These are phyloP conservation scores for Ptychobarbus kaznakovi DNA, from an alignment of 2,797 vertebrate genomes.

Conservation along the genomic window DNA sequence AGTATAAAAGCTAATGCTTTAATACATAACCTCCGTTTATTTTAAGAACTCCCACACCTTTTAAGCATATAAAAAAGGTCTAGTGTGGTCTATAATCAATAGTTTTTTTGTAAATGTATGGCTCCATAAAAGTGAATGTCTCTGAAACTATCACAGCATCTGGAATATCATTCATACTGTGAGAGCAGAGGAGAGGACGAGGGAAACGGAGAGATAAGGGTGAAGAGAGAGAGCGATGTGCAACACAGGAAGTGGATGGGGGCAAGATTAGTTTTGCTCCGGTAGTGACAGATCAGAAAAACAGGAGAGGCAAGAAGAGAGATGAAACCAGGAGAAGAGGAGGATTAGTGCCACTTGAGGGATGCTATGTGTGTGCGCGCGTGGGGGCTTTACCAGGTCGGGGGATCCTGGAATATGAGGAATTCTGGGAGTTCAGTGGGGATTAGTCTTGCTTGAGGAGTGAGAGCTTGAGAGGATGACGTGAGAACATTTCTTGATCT, in stretches of 20 bases:
- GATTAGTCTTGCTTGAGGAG: conserved; percentile 80
- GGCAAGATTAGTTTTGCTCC: conserved; percentile 80
- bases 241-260: conserved; percentile 43
- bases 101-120: background rate
- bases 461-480: conserved; percentile 72
- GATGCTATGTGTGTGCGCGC: background rate
- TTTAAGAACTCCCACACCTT: background rate
- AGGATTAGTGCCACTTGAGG: conserved; percentile 81
- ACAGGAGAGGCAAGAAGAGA: conserved; percentile 71
- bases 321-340: conserved; percentile 72
- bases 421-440: conserved; percentile 77
- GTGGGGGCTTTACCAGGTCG: background rate
- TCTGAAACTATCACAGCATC: background rate
- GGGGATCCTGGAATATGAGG: conserved; percentile 58
- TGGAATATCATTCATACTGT: conserved; percentile 6
- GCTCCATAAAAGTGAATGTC: background rate
- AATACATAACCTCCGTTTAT: background rate
- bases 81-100: background rate
- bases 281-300: conserved; percentile 81
- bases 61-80: background rate
- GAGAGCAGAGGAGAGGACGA: background rate
- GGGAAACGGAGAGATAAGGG: conserved; percentile 43
- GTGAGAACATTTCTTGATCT: conserved; percentile 67
- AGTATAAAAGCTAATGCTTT: background rate
- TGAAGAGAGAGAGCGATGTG: conserved; percentile 39